phyloP scores from a whole-genome alignment of 2,113 vertebrate species.

The Atherinomorus stipes region DNA sequence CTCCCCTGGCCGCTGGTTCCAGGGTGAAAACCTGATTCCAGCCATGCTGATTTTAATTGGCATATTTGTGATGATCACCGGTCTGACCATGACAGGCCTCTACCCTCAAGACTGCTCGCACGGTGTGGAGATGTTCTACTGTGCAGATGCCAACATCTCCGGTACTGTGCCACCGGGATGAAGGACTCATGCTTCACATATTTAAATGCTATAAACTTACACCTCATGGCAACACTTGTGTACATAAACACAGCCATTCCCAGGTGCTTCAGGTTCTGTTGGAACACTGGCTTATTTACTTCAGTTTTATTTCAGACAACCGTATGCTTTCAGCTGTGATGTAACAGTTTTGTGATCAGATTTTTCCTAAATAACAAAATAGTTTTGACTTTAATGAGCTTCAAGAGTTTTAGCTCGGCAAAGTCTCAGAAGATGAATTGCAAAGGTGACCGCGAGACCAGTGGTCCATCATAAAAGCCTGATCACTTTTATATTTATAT shows the following conservation, averaged over 20 bases:
- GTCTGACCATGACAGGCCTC: conserved; percentile 86
- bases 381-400: background rate
- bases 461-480: background rate
- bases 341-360: background rate
- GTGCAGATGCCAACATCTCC: conserved; percentile 84
- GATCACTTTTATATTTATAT: background rate
- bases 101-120: conserved; percentile 90
- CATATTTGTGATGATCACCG: conserved; percentile 88
- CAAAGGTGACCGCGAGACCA: background rate
- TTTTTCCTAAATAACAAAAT: background rate
- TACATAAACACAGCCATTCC: background rate
- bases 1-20: conserved; percentile 87
- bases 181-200: background rate
- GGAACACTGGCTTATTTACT: background rate
- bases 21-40: conserved; percentile 86
- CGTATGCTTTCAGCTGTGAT: background rate
- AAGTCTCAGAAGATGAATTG: background rate
- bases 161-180: conserved; percentile 67
- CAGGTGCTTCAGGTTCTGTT: background rate
- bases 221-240: background rate
- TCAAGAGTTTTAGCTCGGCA: background rate
- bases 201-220: background rate
- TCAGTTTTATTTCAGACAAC: background rate
- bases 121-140: conserved; percentile 94
- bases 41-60: conserved; percentile 84